A percentile compares a stretch with the other conserved stretches of the same genome.
These are phyloP conservation scores for Leiothrix lutea DNA, from an alignment of 2,113 vertebrate genomes.

Conservation along the genomic window DNA sequence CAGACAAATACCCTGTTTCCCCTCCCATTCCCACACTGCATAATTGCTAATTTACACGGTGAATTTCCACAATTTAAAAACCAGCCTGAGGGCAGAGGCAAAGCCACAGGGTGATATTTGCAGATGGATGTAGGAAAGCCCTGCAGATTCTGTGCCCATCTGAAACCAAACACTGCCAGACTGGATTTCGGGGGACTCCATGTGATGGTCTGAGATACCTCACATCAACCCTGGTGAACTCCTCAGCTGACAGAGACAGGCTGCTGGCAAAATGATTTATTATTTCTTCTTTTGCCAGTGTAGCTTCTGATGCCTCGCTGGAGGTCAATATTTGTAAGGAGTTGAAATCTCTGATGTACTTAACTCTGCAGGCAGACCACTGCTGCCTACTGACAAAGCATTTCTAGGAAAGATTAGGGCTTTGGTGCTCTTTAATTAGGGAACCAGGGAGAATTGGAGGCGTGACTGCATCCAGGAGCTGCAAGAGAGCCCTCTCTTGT, in stretches of 20 bases:
- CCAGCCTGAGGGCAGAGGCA: not conserved
- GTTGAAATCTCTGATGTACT: constrained; percentile 12
- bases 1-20: not conserved
- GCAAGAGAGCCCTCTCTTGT: not conserved
- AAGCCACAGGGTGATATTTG: not conserved
- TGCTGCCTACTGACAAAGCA: constrained; percentile 25
- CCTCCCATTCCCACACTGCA: not conserved
- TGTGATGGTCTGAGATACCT: not conserved
- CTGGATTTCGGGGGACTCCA: not conserved
- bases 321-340: not conserved
- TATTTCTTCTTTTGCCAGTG: not conserved
- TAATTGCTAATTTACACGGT: not conserved
- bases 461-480: not conserved
- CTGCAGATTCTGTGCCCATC: not conserved
- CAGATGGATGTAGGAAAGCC: not conserved
- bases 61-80: not conserved
- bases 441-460: constrained; percentile 2
- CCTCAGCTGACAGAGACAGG: not conserved
- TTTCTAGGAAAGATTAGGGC: constrained; percentile 13
- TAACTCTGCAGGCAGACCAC: not conserved
- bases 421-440: constrained; percentile 28
- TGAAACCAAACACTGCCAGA: not conserved
- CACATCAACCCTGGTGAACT: not conserved
- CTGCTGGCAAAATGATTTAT: not conserved
- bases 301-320: not conserved